Percentiles rank a stretch among this genome's conserved stretches.
phyloP scores from a whole-genome alignment of 2,797 vertebrate species.

The Ctenopoma kingsleyae region DNA sequence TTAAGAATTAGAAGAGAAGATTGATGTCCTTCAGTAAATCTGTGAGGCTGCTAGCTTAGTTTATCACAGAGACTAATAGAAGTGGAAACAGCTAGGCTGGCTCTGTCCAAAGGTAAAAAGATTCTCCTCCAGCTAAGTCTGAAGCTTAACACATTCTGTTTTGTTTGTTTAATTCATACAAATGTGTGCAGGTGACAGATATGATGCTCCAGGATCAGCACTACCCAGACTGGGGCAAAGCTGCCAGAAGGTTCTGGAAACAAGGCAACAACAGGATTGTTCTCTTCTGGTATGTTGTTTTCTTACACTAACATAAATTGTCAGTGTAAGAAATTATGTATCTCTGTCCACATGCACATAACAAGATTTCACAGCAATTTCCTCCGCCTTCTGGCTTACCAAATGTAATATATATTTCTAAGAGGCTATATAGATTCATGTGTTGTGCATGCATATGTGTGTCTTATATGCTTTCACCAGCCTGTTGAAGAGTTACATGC shows the following conservation, averaged over 20 bases:
- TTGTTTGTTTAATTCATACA: neutral
- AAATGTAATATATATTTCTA: conserved; percentile 6
- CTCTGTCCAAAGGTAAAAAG: neutral
- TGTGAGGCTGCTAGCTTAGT: neutral
- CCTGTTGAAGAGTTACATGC: conserved; percentile 42
- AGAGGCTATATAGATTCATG: neutral
- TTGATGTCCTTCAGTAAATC: neutral
- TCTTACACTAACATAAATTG: neutral
- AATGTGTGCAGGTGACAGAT: conserved; percentile 90
- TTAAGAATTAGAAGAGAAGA: neutral
- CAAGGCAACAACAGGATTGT: conserved; percentile 93
- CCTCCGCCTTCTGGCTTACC: neutral
- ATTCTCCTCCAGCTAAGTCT: neutral
- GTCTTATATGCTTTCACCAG: conserved; percentile 17
- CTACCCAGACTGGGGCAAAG: conserved; percentile 95
- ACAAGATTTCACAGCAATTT: neutral
- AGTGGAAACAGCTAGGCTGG: neutral
- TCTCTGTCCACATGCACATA: neutral
- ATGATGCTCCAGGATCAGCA: conserved; percentile 98
- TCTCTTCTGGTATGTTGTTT: conserved; percentile 91
- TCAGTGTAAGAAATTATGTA: neutral
- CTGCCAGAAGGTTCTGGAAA: conserved; percentile 95
- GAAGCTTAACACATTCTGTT: neutral
- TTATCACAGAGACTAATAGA: neutral
- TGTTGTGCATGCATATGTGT: neutral